Evolutionary conservation across 2,888 invertebrate genomes (phyloP).

Genomic region (Ornithoptera alexandrae): DNA sequence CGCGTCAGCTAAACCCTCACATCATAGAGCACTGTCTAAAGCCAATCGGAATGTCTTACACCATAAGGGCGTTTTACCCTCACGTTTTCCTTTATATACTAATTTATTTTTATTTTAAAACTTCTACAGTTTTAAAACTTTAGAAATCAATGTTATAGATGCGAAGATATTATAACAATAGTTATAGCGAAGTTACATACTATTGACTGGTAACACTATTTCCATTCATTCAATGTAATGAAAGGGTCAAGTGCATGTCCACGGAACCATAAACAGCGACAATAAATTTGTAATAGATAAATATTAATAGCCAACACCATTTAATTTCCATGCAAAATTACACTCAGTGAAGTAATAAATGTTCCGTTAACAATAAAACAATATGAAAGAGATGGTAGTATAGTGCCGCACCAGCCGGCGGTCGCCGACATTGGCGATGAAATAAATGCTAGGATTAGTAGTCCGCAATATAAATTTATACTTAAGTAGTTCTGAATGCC

Average conservation of each 20-base stretch:
- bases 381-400: conserved; percentile 21
- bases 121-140: background rate
- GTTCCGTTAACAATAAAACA: conserved; percentile 53
- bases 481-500: conserved; percentile 9
- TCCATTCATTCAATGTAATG: conserved; percentile 4
- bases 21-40: conserved; percentile 39
- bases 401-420: conserved; percentile 1
- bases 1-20: conserved; percentile 40
- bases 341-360: conserved; percentile 44
- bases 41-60: conserved; percentile 38
- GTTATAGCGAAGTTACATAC: background rate
- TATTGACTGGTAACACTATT: background rate
- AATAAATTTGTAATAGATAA: conserved; percentile 17
- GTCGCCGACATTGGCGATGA: background rate
- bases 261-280: conserved; percentile 10
- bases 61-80: background rate
- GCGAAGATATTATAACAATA: background rate
- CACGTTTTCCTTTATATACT: background rate
- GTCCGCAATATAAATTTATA: conserved; percentile 18
- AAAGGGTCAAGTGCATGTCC: conserved; percentile 14
- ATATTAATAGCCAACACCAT: conserved; percentile 29
- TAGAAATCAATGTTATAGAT: background rate
- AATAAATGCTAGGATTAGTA: conserved; percentile 2
- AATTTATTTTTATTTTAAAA: background rate
- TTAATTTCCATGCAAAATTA: conserved; percentile 46